Percentiles rank a stretch among this genome's conserved stretches.
Evolutionary conservation across 2,113 vertebrate genomes (phyloP).

Genomic region (Noctilio leporinus): DNA sequence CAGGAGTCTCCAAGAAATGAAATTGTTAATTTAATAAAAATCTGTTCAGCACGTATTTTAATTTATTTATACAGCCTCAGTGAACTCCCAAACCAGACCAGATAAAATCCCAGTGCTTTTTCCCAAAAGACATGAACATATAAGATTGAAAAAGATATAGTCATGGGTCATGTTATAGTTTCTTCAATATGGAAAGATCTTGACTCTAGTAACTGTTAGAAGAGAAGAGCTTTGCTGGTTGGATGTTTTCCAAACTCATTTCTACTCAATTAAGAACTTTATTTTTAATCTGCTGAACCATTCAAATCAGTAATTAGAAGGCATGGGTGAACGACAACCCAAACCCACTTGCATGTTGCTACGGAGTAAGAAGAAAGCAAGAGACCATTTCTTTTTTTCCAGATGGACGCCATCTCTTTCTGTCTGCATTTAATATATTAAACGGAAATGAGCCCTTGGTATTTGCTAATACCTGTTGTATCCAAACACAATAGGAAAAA

Average conservation of each 20-base stretch:
- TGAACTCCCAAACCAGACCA: slow-evolving; percentile 36
- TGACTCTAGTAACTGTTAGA: slow-evolving; percentile 47
- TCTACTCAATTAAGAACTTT: slow-evolving; percentile 68
- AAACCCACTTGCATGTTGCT: neutral
- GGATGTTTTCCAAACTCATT: slow-evolving; percentile 71
- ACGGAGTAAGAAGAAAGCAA: neutral
- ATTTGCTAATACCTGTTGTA: neutral
- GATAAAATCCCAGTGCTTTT: slow-evolving; percentile 26
- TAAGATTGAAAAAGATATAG: neutral
- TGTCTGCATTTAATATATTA: neutral
- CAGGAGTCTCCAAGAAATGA: slow-evolving; percentile 49
- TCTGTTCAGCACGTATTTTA: slow-evolving; percentile 51
- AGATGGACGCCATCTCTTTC: neutral
- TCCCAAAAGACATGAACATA: neutral
- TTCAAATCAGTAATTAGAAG: slow-evolving; percentile 68
- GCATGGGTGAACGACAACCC: neutral
- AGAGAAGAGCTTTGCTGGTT: slow-evolving; percentile 38
- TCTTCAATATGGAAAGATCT: slow-evolving; percentile 55
- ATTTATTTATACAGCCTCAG: slow-evolving; percentile 36
- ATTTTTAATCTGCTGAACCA: slow-evolving; percentile 63
- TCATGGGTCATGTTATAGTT: neutral
- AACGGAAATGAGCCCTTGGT: neutral
- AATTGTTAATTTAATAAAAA: slow-evolving; percentile 64
- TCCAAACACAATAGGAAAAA: neutral
- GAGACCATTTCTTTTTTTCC: neutral